phyloP scores from a whole-genome alignment of 2,888 invertebrate species.

The Coremacera marginata region DNA sequence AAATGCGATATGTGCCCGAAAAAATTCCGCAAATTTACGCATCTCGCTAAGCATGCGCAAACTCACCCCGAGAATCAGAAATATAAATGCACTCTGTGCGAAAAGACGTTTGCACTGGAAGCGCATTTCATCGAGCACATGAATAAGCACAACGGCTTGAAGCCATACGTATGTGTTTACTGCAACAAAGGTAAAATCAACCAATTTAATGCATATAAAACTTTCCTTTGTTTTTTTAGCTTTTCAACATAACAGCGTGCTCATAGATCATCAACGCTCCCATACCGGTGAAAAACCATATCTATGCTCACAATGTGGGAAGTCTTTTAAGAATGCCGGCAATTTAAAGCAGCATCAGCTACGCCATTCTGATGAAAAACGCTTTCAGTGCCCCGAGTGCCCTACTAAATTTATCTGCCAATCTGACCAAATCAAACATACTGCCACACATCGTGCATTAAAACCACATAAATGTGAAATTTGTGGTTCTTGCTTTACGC shows the following conservation, averaged over 20 bases:
- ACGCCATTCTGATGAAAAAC: slow-evolving; percentile 72
- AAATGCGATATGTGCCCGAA: slow-evolving; percentile 71
- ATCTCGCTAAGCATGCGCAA: slow-evolving; percentile 71
- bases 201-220: no score
- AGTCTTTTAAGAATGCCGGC: slow-evolving; percentile 71
- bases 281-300: slow-evolving; percentile 72
- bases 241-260: slow-evolving; percentile 71
- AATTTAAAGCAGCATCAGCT: slow-evolving; percentile 74
- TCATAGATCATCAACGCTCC: slow-evolving; percentile 72
- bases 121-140: slow-evolving; percentile 70
- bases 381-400: slow-evolving; percentile 72
- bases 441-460: slow-evolving; percentile 71
- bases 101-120: slow-evolving; percentile 73
- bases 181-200: slow-evolving; percentile 47
- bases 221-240: slow-evolving; percentile 59
- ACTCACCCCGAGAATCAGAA: slow-evolving; percentile 72
- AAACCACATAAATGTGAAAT: slow-evolving; percentile 76
- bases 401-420: slow-evolving; percentile 73
- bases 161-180: slow-evolving; percentile 44
- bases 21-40: slow-evolving; percentile 67
- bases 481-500: slow-evolving; percentile 74
- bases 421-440: slow-evolving; percentile 71
- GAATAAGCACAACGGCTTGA: slow-evolving; percentile 45
- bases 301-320: slow-evolving; percentile 73
- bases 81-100: slow-evolving; percentile 72